Conservation (phyloP, 2,797 vertebrate species). For the Thaleichthys pacificus region DNA sequence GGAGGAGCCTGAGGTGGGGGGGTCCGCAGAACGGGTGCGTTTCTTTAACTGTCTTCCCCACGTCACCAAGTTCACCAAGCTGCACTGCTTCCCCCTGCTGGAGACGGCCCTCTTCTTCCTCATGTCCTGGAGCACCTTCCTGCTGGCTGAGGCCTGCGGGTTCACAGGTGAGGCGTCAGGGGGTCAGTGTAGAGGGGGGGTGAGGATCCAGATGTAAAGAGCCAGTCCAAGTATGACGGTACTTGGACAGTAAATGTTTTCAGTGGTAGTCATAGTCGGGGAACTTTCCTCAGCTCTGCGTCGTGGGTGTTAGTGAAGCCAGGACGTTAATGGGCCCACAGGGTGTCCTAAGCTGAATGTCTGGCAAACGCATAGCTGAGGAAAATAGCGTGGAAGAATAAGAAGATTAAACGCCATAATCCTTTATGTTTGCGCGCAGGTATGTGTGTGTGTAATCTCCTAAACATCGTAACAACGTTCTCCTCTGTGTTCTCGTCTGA, state of each 20-base stretch:
- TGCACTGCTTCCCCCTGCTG: slow-evolving; percentile 96
- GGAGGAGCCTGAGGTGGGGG: not conserved
- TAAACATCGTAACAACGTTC: not conserved
- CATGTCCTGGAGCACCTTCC: slow-evolving; percentile 99
- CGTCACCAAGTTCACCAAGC: slow-evolving; percentile 98
- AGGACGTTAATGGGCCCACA: not conserved
- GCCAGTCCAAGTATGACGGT: not conserved
- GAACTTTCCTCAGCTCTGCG: not conserved
- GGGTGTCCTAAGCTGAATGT: not conserved
- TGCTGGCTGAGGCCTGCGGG: slow-evolving; percentile 94
- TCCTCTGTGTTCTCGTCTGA: not conserved
- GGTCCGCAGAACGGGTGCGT: not conserved
- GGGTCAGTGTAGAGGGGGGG: not conserved
- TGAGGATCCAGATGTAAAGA: not conserved
- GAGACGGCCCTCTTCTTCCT: slow-evolving; percentile 97
- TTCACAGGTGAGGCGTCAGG: slow-evolving; percentile 84
- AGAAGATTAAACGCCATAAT: not conserved
- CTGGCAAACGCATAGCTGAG: not conserved
- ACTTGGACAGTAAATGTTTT: not conserved
- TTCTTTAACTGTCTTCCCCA: slow-evolving; percentile 78
- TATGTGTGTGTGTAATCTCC: no score
- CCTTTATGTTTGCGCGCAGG: not conserved
- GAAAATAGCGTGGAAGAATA: not conserved
- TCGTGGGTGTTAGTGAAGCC: not conserved
- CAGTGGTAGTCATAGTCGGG: not conserved